Percentiles rank a stretch among this genome's conserved stretches.
Evolutionary conservation across 2,888 invertebrate species (phyloP).

Genomic region (Anoplius nigerrimus): DNA sequence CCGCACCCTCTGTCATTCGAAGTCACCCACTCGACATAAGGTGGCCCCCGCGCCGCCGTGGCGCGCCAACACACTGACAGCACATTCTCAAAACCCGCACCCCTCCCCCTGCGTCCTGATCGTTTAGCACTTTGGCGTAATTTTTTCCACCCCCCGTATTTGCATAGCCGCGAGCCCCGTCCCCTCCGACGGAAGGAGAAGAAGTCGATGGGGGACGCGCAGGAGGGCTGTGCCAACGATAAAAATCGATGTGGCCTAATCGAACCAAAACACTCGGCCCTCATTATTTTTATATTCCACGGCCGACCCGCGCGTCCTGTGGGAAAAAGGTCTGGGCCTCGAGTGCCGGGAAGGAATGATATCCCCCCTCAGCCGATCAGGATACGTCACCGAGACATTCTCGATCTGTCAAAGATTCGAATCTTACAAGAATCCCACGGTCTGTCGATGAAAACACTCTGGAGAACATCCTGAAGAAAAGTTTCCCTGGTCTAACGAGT

Average conservation of each 20-base stretch:
- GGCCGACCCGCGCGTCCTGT: slow-evolving; percentile 18
- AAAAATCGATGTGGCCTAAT: slow-evolving; percentile 67
- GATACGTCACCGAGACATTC: too few species aligned
- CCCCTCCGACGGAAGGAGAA: slow-evolving; percentile 30
- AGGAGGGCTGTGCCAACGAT: slow-evolving; percentile 34
- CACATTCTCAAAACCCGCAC: slow-evolving; percentile 19
- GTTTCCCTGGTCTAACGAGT: too few species aligned
- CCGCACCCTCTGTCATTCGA: slow-evolving; percentile 66
- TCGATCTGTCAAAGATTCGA: too few species aligned
- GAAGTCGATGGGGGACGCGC: slow-evolving; percentile 23
- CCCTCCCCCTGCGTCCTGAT: slow-evolving; percentile 60
- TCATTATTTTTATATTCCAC: slow-evolving; percentile 60
- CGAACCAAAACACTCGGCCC: slow-evolving; percentile 69
- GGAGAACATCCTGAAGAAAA: too few species aligned
- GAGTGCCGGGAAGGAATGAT: slow-evolving; percentile 6
- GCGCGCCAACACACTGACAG: slow-evolving; percentile 28
- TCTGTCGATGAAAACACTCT: too few species aligned
- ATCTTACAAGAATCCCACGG: too few species aligned
- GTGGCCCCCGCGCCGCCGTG: slow-evolving; percentile 53
- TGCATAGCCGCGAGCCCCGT: slow-evolving; percentile 66
- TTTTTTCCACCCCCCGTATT: slow-evolving; percentile 70
- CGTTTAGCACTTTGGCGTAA: slow-evolving; percentile 75
- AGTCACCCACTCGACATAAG: slow-evolving; percentile 74
- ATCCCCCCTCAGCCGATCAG: not conserved
- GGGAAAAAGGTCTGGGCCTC: slow-evolving; percentile 2